Evolutionary conservation across 1,140 invertebrate species (phyloP).

Genomic region (Patella vulgata): DNA sequence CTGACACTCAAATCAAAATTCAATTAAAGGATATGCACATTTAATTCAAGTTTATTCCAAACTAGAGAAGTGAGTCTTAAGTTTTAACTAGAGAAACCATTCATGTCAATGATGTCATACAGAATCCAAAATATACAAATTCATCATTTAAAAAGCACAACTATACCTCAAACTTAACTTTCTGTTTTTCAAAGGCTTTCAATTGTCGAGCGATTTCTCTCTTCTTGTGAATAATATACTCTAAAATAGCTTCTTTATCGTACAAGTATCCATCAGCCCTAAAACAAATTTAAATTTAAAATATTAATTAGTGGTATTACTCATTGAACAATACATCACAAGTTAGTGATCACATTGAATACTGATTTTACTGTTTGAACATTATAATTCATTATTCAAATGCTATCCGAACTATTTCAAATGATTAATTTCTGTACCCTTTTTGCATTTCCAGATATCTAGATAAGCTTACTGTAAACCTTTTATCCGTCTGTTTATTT

Average conservation of each 20-base stretch:
- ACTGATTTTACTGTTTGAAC: no score
- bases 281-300: constrained; percentile 23
- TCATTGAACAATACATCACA: neutral
- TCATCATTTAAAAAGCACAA: no score
- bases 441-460: no score
- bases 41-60: neutral
- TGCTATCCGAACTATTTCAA: no score
- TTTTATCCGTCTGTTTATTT: no score
- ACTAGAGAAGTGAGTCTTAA: neutral
- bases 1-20: no score
- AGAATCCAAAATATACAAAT: neutral
- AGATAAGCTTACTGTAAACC: no score
- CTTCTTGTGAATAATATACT: constrained; percentile 96
- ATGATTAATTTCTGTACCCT: no score
- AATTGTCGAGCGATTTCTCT: constrained; percentile 88
- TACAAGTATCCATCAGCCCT: constrained; percentile 94
- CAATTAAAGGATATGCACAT: no score
- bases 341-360: constrained; percentile 4
- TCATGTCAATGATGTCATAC: no score
- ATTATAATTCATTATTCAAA: no score
- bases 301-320: neutral
- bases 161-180: constrained; percentile 70
- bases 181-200: constrained; percentile 93
- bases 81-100: no score
- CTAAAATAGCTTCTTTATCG: constrained; percentile 96